Base-by-base conservation (phyloP, 2,797 vertebrate species). In the Astyanax mexicanus region DNA sequence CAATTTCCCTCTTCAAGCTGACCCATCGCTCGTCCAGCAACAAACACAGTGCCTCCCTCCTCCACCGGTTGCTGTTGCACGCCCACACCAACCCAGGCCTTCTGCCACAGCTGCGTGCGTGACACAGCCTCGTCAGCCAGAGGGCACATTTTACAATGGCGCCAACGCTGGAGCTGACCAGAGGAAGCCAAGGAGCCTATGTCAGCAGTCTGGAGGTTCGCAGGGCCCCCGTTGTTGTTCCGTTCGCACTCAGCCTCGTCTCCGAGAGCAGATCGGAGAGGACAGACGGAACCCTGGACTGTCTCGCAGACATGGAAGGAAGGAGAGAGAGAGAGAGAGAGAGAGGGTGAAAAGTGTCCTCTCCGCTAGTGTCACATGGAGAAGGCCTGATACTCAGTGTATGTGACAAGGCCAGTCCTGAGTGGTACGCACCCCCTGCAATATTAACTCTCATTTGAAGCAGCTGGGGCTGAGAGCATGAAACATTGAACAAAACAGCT, bases 401-500 rank as follows among this genome's bases (percentile, higher is more conserved):
- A 95, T 94, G 94, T 95, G 97, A 98, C 97, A 96, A 91, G 93
- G 91, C 92, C 90, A 88, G 92, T 91, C 91, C 89, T 84, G 86
- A 84, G 88, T 88, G 84, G 88, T 86, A 86, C 88, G 66, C 52
- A 84, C 85, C 91, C 94, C 91, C 94, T 95, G 95, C 94, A 97
- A 96, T 96, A 97, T 97, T 96, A 97, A 96, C 95, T 95, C 92
- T 97, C 94, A 95, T 96, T 96, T 95, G 94, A 93, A 96, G 93
- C 97, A 98, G 96, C 96, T 98, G 96, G 95, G 95, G 92, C 95
- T 95, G 90, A 94, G 94, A 95, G 94, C 96, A 98, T 97, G 94
- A 98, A 98, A 99, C 95, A 98, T 96, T 98, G 96, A 99, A 95
- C 95, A 95, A 95, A 98, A 97, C 97, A 99, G 95, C 97, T 99